Conservation (phyloP, 1,140 invertebrate genomes). For the Lepidostoma basale region DNA sequence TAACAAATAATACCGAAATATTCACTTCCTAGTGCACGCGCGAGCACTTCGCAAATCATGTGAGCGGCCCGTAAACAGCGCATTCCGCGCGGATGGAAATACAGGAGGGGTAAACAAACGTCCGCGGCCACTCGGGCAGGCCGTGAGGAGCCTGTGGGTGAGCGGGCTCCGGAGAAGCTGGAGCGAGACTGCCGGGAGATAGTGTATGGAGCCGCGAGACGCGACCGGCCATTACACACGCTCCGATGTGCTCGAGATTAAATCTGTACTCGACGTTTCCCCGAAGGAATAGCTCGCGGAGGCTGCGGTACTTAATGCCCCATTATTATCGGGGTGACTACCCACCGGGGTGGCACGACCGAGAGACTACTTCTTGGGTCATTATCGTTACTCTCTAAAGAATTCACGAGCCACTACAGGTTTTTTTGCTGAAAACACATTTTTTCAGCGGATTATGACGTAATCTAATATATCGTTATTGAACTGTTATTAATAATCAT, state of each 20-base stretch:
- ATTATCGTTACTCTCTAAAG: too few species aligned
- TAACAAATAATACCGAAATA: neutral
- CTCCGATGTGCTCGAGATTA: neutral
- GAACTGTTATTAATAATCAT: too few species aligned
- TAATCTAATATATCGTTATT: too few species aligned
- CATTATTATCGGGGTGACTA: too few species aligned
- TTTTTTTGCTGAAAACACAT: too few species aligned
- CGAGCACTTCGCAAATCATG: neutral
- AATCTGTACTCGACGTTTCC: neutral
- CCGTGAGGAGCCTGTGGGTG: neutral
- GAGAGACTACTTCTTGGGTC: too few species aligned
- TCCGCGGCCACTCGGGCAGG: neutral
- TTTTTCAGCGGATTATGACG: too few species aligned
- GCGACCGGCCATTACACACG: slow-evolving; percentile 8
- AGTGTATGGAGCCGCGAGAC: neutral
- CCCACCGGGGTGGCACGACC: too few species aligned
- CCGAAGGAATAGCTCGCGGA: neutral
- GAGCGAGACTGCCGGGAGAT: slow-evolving; percentile 8
- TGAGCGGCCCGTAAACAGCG: neutral
- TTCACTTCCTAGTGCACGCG: neutral
- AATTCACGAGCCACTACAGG: too few species aligned
- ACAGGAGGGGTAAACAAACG: neutral
- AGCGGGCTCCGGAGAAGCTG: neutral
- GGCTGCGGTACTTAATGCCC: neutral
- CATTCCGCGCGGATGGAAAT: neutral